phyloP scores from a whole-genome alignment of 2,888 invertebrate species.

The Coelinius sp. region DNA sequence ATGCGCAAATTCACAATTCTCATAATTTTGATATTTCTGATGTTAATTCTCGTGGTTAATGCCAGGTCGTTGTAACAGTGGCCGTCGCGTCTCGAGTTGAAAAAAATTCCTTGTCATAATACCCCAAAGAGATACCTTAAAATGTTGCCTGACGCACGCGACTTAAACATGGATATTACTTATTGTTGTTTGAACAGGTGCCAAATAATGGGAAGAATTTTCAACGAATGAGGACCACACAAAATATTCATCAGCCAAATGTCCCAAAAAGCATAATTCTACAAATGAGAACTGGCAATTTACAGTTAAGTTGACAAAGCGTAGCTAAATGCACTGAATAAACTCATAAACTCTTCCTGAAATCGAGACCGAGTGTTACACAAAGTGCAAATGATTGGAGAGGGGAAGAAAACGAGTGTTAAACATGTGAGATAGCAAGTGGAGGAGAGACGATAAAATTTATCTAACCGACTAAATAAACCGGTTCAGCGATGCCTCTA shows the following conservation, averaged over 20 bases:
- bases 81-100: constrained; percentile 2
- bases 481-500: constrained; percentile 27
- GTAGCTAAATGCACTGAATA: not conserved
- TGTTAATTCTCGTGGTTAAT: not conserved
- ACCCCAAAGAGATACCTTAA: constrained; percentile 26
- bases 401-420: not conserved
- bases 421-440: constrained; percentile 7
- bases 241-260: not conserved
- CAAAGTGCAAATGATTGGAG: not conserved
- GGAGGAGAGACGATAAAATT: constrained; percentile 32
- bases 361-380: not conserved
- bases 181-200: constrained; percentile 54
- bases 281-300: not conserved
- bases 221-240: constrained; percentile 33
- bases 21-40: not conserved
- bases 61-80: not conserved
- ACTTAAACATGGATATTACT: constrained; percentile 51
- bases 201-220: constrained; percentile 40
- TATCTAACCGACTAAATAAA: constrained; percentile 35
- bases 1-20: constrained; percentile 2
- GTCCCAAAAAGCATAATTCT: not conserved
- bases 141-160: constrained; percentile 48
- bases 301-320: not conserved
- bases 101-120: not conserved
- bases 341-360: not conserved